Base-by-base conservation (phyloP, 2,888 invertebrate genomes). In the Melitaea athalia region DNA sequence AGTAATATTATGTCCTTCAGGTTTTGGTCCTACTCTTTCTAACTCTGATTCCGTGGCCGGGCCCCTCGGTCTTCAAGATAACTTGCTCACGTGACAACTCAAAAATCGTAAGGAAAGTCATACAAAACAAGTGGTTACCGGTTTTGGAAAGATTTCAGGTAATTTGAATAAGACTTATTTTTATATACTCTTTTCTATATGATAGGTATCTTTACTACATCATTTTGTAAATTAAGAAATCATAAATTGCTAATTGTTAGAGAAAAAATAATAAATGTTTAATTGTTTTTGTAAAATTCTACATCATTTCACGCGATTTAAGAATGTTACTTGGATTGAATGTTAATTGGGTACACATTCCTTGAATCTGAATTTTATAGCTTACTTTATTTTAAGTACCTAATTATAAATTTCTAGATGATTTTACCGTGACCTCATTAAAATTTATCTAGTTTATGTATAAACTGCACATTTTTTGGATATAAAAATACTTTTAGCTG, bases 51-150 rank as follows among this genome's bases (percentile, higher is more conserved):
- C 97, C 97, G 88, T 97, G 97, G 97, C 97, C 97, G 83, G 96
- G 96, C 81, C 96, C 97, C 70, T 95, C 96, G 77, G 95, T 97
- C 77, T 96, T 97, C 95, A 97, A 96, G 93, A 95, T 97, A 81
- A 95, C 96, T 78, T 97, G 97, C 85, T 96, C 97, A 79, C 95
- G 96, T 94, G 97, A 97, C 94, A 97, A 96, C 93, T 97, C 97
- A 77, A 95, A 97, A 83, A 95, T 97, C 78, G 97, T 98, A 74
- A 94, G 97, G 82, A 97, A 96, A 91, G 95, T 97, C 74, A 95
- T 98, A 80, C 96, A 97, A 89, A 97, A 95, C 94, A 97, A 97
- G 95, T 97, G 98, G 97, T 94, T 96, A 75, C 98, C 98, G 67
- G 96, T 98, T 72, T 92, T 98, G 89, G 97, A 97, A 83, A 96